A percentile compares a stretch with the other conserved stretches of the same genome.
Conservation (phyloP, 2,797 vertebrate species). For the Margarornis squamiger region DNA sequence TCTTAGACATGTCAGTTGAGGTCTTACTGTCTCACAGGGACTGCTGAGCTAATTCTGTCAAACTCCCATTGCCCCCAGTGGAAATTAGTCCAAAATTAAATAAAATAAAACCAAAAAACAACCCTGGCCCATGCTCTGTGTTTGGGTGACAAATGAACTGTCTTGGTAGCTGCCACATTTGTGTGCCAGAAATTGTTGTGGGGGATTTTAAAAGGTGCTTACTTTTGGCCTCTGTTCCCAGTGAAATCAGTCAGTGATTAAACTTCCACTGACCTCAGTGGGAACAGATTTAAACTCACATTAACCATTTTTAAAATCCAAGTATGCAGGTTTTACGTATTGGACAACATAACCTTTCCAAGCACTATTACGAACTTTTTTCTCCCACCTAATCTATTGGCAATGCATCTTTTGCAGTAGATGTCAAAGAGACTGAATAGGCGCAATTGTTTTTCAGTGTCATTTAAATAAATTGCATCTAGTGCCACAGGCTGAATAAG, state of each 20-base stretch:
- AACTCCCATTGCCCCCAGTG: background rate
- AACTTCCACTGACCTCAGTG: conserved; percentile 46
- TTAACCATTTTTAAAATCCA: conserved; percentile 18
- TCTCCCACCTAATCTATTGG: background rate
- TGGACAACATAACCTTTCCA: background rate
- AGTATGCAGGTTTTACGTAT: background rate
- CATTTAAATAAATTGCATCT: background rate
- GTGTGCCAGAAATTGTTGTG: conserved; percentile 34
- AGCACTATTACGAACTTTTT: background rate
- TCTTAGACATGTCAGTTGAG: background rate
- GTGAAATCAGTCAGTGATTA: conserved; percentile 42
- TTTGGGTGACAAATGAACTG: conserved; percentile 38
- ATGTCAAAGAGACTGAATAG: background rate
- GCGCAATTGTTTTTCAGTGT: background rate
- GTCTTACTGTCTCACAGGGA: background rate
- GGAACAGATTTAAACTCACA: conserved; percentile 27
- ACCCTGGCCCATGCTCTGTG: background rate
- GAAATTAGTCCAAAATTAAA: background rate
- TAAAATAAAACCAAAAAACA: background rate
- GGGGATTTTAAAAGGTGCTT: conserved; percentile 51
- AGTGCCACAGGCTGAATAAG: background rate
- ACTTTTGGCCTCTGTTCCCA: conserved; percentile 26
- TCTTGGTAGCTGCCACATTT: conserved; percentile 30
- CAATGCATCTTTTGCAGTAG: background rate
- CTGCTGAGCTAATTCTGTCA: background rate